A percentile compares a stretch with the other conserved stretches of the same genome.
phyloP scores from a whole-genome alignment of 2,888 invertebrate species.

The Pyralis farinalis region DNA sequence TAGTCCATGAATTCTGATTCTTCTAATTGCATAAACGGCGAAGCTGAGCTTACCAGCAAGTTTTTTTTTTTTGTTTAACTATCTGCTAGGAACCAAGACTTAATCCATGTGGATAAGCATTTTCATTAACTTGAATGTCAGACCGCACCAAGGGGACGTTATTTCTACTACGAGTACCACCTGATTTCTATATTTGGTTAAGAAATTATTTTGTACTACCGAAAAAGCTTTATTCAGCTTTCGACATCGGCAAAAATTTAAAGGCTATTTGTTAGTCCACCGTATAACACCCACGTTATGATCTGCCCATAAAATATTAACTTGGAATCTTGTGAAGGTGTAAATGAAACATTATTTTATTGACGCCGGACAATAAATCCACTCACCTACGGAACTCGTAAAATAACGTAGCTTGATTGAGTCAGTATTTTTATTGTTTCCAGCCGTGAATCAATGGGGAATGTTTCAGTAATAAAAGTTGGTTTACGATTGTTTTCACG shows the following conservation, averaged over 20 bases:
- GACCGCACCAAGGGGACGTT: too few species aligned
- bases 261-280: conserved; percentile 4
- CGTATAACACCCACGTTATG: conserved; percentile 16
- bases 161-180: too few species aligned
- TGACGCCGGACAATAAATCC: conserved; percentile 63
- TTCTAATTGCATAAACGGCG: too few species aligned
- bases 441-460: conserved; percentile 77
- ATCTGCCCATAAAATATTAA: conserved; percentile 29
- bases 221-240: too few species aligned
- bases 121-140: too few species aligned
- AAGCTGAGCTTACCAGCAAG: too few species aligned
- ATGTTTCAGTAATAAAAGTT: conserved; percentile 76
- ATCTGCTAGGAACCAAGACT: too few species aligned
- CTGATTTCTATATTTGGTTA: too few species aligned
- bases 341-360: conserved; percentile 71
- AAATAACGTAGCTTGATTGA: conserved; percentile 76
- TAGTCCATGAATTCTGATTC: too few species aligned
- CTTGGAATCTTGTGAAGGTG: conserved; percentile 46
- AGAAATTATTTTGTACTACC: too few species aligned
- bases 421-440: conserved; percentile 79
- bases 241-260: conserved; percentile 2
- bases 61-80: too few species aligned
- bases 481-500: conserved; percentile 79
- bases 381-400: conserved; percentile 70
- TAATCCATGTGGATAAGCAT: too few species aligned